Percentiles rank a stretch among this genome's conserved stretches.
These are phyloP conservation scores for Nothobranchius furzeri DNA, from an alignment of 2,113 vertebrate species.

Conservation along the genomic window DNA sequence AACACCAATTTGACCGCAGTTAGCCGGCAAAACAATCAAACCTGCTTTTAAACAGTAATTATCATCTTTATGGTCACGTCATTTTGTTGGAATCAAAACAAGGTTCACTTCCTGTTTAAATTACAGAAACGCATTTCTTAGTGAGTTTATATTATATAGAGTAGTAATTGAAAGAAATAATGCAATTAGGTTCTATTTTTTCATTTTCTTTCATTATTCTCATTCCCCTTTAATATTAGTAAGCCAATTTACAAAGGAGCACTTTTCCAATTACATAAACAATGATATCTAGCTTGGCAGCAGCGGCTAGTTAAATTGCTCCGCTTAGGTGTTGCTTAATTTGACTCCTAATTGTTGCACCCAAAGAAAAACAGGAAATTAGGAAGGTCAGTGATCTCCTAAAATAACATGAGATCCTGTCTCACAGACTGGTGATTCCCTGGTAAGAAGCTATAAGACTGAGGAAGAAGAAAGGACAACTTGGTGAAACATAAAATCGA, in stretches of 20 bases:
- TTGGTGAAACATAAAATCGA: neutral
- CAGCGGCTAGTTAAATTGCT: conserved; percentile 48
- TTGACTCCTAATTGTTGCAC: conserved; percentile 37
- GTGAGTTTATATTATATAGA: neutral
- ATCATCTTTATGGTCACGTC: too few species aligned
- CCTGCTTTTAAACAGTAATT: too few species aligned
- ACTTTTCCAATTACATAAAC: conserved; percentile 52
- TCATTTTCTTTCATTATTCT: conserved; percentile 17
- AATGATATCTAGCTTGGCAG: conserved; percentile 48
- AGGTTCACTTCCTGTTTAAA: neutral
- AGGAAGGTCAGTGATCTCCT: conserved; percentile 49
- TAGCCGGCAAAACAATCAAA: too few species aligned
- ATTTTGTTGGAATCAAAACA: neutral
- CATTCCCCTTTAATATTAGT: conserved; percentile 26
- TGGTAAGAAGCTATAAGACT: neutral
- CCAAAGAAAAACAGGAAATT: conserved; percentile 38
- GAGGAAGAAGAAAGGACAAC: neutral
- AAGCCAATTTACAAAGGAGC: conserved; percentile 51
- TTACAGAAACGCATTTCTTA: conserved; percentile 1
- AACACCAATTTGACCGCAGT: too few species aligned
- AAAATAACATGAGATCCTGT: conserved; percentile 26
- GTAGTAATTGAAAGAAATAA: conserved; percentile 35
- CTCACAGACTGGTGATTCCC: conserved; percentile 1
- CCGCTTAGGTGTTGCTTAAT: conserved; percentile 28
- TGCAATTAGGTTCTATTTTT: conserved; percentile 26